These are phyloP conservation scores for Sebastes miniatus DNA, from an alignment of 2,797 vertebrate species.

Conservation along the genomic window DNA sequence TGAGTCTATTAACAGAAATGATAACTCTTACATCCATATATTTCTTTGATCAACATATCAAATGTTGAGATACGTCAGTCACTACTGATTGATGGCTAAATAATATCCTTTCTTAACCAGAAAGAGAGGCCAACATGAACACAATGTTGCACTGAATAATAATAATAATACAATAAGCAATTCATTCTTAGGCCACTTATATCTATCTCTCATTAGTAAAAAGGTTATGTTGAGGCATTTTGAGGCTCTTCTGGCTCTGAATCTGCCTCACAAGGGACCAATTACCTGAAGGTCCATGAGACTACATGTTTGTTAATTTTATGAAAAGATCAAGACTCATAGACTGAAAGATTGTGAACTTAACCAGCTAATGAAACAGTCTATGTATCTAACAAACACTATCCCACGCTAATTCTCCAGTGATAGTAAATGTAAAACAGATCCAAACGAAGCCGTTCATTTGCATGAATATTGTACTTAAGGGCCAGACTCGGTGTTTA, in stretches of 20 bases:
- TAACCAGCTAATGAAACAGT: background rate
- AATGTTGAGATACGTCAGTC: background rate
- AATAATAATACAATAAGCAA: background rate
- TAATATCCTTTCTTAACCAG: background rate
- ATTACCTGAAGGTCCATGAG: background rate
- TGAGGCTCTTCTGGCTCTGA: background rate
- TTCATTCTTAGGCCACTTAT: background rate
- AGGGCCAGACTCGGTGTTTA: background rate
- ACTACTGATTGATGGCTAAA: background rate
- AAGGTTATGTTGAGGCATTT: background rate
- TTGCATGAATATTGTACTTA: background rate
- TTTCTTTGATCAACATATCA: background rate
- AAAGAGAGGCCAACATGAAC: background rate
- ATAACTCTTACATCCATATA: background rate
- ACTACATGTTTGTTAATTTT: background rate
- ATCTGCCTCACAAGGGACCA: background rate
- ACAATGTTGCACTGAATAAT: background rate
- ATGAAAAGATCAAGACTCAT: background rate
- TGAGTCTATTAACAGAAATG: background rate
- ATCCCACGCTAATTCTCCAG: background rate
- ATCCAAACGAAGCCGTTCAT: constrained; percentile 18
- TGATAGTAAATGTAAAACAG: background rate
- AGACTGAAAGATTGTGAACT: background rate
- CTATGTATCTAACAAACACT: background rate
- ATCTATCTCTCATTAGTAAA: background rate